phyloP scores from a whole-genome alignment of 2,113 vertebrate genomes.

The Uria aalge region DNA sequence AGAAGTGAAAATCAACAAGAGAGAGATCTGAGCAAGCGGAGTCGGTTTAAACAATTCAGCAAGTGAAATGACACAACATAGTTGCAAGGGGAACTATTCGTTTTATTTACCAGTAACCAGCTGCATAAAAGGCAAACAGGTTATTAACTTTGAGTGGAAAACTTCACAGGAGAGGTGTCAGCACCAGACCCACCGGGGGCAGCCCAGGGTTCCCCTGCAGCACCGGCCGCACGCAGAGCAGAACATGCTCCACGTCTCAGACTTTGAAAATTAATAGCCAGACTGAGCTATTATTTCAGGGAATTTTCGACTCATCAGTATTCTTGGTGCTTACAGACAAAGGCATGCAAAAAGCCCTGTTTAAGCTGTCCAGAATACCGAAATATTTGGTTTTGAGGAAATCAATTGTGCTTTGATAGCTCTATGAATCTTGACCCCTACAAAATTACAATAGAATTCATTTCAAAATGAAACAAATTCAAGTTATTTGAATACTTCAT shows the following conservation, averaged over 20 bases:
- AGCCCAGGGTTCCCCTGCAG: neutral
- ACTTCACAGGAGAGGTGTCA: neutral
- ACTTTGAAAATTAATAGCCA: accelerated
- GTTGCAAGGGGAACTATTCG: neutral
- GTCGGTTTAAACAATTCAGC: neutral
- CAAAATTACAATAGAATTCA: neutral
- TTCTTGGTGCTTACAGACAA: neutral
- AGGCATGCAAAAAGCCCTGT: neutral
- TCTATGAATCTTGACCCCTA: neutral
- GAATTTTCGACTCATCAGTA: neutral
- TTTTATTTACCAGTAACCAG: neutral
- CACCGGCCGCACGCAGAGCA: neutral
- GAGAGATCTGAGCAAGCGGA: neutral
- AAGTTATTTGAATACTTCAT: neutral
- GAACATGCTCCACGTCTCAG: accelerated
- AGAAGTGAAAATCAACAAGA: neutral
- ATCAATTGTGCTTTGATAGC: neutral
- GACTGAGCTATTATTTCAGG: neutral
- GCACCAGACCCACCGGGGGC: accelerated
- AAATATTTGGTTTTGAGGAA: neutral
- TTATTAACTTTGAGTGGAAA: neutral
- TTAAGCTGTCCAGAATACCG: neutral
- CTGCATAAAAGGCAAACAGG: neutral
- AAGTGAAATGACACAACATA: neutral
- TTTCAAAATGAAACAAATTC: neutral